Base-by-base conservation (phyloP, 2,797 vertebrate genomes). In the Artibeus lituratus region DNA sequence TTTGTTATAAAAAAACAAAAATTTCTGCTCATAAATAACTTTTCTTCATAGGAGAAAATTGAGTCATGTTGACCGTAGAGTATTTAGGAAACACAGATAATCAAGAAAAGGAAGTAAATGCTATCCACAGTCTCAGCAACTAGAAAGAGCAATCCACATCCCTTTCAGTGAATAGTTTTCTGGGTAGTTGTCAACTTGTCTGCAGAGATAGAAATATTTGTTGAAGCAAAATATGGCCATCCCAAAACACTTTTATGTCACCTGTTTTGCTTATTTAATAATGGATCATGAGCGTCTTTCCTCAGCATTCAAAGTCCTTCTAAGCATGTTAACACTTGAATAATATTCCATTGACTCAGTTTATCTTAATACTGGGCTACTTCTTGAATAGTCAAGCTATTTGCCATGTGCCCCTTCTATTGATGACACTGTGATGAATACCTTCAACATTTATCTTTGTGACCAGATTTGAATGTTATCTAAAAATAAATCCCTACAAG, bases 211-310 rank as follows among this genome's bases (percentile, higher is more conserved):
- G 5, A 78, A 72, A 47, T 87, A 96, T 89, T 87, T 92, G 51
- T 87, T 83, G 39, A 89, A 91, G 47, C 35, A 90, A 89, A 87
- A 53, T 37, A n/a, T 9, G 16, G 72, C 35, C 53, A 47, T 62
- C 74, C 24, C 44, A 42, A 95, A 74, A 90, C 2, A 59, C 35
- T 82, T 73, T 62, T 15, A 62, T 39, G 5, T 86, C 44, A 76
- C 15, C 12, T 37, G 10, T 70, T 85, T 92, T 90, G n/a, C 8
- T 93, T 88, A 73, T 83, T 94, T 92, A 89, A 90, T 44, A 42
- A 70, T 67, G 47, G 32, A 7, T 42, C 18, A 1, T 49, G 44
- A 80, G 18, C 22, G 69, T 81, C 29, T 91, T 83, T 53, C 21
- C 22, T 16, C 44, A 21, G 74, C 67, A 51, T 80, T 91, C 12